Evolutionary conservation across 2,797 vertebrate species (phyloP).

Genomic region (Pantherophis alleghaniensis): DNA sequence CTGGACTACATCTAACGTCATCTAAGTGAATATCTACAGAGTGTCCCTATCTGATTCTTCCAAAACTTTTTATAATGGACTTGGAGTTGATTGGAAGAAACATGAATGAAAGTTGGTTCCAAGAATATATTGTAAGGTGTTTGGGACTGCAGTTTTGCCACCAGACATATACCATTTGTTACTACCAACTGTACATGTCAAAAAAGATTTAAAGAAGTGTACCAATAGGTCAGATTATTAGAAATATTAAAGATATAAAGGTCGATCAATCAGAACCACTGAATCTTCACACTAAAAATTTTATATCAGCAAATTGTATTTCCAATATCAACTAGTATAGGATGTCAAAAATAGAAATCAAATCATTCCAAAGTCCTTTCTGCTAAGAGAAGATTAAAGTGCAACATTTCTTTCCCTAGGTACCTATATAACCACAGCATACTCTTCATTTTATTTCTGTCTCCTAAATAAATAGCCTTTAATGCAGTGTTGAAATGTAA

Average conservation of each 20-base stretch:
- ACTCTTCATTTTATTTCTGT: constrained; percentile 43
- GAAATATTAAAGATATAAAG: background rate
- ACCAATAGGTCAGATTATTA: background rate
- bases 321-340: background rate
- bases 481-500: background rate
- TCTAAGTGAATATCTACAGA: background rate
- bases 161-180: background rate
- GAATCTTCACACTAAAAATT: background rate
- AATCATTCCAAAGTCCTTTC: background rate
- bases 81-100: background rate
- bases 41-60: background rate
- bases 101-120: background rate
- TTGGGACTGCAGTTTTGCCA: background rate
- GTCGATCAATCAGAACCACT: background rate
- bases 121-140: background rate
- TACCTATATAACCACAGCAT: background rate
- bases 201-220: background rate
- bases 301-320: background rate
- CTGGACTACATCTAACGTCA: background rate
- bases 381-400: background rate
- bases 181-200: background rate
- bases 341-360: background rate
- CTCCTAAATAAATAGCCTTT: constrained; percentile 57
- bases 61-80: background rate
- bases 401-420: background rate